Conservation (phyloP, 2,888 invertebrate species). For the Chaetoderma sp. region DNA sequence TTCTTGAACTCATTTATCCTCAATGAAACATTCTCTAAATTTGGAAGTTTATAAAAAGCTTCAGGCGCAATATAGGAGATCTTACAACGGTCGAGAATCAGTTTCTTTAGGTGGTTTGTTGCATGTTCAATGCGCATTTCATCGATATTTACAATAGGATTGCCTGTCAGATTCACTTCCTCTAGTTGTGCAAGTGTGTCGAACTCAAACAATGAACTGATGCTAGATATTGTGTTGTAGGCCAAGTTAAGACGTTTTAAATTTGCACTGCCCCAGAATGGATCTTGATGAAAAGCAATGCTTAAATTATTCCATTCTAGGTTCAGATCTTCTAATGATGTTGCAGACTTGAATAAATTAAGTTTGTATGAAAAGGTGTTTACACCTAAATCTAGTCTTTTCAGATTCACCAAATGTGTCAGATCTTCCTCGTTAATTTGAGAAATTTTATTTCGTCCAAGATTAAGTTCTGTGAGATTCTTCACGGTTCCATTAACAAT, state of each 20-base stretch:
- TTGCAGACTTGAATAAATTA: too few species aligned
- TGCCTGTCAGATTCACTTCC: conserved; percentile 4
- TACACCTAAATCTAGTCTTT: neutral
- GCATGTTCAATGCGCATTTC: neutral
- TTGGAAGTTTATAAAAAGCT: conserved; percentile 10
- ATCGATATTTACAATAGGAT: conserved; percentile 2
- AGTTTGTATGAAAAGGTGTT: too few species aligned
- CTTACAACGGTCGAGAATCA: conserved; percentile 9
- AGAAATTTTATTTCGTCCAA: neutral
- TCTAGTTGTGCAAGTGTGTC: neutral
- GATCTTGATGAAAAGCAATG: neutral
- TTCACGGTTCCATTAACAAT: neutral
- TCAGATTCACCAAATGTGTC: neutral
- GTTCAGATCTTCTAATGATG: neutral
- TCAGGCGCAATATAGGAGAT: neutral
- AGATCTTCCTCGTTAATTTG: neutral
- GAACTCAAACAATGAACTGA: neutral
- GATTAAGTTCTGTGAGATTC: neutral
- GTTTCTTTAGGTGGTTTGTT: neutral
- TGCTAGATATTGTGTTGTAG: neutral
- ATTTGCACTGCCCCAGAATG: neutral
- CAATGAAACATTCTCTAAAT: neutral
- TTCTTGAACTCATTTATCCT: neutral
- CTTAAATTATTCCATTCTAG: conserved; percentile 4
- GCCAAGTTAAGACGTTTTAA: conserved; percentile 4